Evolutionary conservation across 2,888 invertebrate genomes (phyloP).

Genomic region (Lasioglossum morio): DNA sequence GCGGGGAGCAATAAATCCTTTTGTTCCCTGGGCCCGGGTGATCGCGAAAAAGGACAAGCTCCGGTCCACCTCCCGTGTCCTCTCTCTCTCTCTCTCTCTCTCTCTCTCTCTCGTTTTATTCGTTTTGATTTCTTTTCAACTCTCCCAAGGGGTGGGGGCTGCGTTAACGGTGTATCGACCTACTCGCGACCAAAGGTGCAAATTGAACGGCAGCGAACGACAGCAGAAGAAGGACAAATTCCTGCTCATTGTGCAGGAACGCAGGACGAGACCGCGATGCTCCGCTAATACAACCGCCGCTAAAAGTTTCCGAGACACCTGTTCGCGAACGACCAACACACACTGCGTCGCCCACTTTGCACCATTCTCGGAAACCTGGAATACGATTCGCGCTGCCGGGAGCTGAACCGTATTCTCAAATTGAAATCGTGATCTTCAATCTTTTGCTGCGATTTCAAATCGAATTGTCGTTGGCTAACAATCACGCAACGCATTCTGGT

Average conservation of each 20-base stretch:
- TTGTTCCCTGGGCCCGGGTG: conserved; percentile 66
- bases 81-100: background rate
- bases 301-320: conserved; percentile 3
- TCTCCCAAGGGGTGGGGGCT: conserved; percentile 60
- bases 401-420: background rate
- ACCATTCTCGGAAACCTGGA: background rate
- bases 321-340: background rate
- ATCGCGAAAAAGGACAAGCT: conserved; percentile 67
- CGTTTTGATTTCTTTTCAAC: conserved; percentile 72
- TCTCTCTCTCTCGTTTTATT: conserved; percentile 65
- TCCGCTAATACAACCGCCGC: background rate
- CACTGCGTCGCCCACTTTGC: background rate
- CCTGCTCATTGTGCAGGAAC: conserved; percentile 13
- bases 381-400: background rate
- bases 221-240: conserved; percentile 24
- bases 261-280: conserved; percentile 1
- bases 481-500: background rate
- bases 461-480: background rate
- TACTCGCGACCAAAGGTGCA: conserved; percentile 74
- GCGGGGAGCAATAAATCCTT: conserved; percentile 74
- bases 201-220: conserved; percentile 45
- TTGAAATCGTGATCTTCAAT: background rate
- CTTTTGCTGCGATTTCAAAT: background rate
- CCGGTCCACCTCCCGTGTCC: conserved; percentile 68
- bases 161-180: conserved; percentile 81